Conservation (phyloP, 2,113 vertebrate genomes). For the Ptilorrhoa leucosticta region DNA sequence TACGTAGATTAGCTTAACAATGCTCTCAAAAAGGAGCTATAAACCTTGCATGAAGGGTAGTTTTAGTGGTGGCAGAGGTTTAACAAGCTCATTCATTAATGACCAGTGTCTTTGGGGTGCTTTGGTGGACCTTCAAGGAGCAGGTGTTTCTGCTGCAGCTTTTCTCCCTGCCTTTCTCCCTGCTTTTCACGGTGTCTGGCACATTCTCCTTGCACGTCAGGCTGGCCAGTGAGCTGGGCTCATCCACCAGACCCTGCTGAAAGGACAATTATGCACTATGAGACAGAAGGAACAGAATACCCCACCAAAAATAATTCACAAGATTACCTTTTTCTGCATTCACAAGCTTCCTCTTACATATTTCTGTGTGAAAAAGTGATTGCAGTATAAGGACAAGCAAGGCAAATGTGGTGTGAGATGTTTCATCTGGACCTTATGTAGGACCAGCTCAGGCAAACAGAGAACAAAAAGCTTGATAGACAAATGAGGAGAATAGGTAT, state of each 20-base stretch:
- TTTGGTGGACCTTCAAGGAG: conserved; percentile 4
- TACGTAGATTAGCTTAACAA: conserved; percentile 20
- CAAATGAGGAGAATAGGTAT: not conserved
- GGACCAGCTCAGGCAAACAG: not conserved
- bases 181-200: not conserved
- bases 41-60: not conserved
- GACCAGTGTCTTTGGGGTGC: not conserved
- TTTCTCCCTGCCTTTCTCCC: not conserved
- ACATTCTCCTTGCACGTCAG: not conserved
- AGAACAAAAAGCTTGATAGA: not conserved
- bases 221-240: not conserved
- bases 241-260: not conserved
- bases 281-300: not conserved
- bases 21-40: conserved; percentile 9
- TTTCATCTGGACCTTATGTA: not conserved
- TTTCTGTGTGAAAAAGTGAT: not conserved
- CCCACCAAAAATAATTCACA: not conserved
- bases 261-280: not conserved
- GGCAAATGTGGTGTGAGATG: rapidly evolving
- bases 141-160: conserved; percentile 11
- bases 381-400: rapidly evolving
- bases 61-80: not conserved
- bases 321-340: not conserved
- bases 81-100: conserved; percentile 26
- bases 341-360: not conserved